A percentile compares a stretch with the other conserved stretches of the same genome.
Evolutionary conservation across 2,113 vertebrate genomes (phyloP).

Genomic region (Cyprinodon tularosa): DNA sequence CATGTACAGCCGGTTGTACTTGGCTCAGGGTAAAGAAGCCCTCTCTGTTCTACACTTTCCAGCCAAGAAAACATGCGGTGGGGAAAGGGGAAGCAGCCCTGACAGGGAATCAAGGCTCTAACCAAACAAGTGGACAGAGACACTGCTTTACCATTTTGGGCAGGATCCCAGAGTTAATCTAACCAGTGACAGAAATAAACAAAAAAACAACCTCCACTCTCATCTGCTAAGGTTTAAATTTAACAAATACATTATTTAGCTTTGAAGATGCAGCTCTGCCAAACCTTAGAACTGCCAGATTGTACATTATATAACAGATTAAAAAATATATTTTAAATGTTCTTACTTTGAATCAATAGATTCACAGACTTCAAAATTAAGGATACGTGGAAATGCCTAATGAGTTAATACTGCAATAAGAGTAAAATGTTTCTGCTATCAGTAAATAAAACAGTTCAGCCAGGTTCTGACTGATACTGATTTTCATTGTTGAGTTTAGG

Average conservation of each 20-base stretch:
- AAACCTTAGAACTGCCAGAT: no score
- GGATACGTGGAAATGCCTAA: neutral
- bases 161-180: conserved; percentile 2
- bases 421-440: no score
- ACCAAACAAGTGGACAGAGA: conserved; percentile 55
- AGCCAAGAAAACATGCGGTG: conserved; percentile 52
- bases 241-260: neutral
- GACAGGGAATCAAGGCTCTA: conserved; percentile 59
- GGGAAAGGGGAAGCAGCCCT: conserved; percentile 49
- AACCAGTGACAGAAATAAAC: neutral
- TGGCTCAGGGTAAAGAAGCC: conserved; percentile 55
- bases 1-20: conserved; percentile 51
- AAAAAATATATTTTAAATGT: neutral
- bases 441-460: no score
- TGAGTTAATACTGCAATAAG: neutral
- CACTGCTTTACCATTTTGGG: neutral
- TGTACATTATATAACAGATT: neutral
- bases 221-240: neutral
- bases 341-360: neutral
- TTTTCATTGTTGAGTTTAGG: no score
- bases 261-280: neutral
- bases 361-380: neutral
- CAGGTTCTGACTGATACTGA: no score
- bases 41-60: conserved; percentile 50
- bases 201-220: neutral